Evolutionary conservation across 2,113 vertebrate genomes (phyloP), one percentile per base, ranked within the genome.

Genomic region (Aegithalos caudatus): DNA sequence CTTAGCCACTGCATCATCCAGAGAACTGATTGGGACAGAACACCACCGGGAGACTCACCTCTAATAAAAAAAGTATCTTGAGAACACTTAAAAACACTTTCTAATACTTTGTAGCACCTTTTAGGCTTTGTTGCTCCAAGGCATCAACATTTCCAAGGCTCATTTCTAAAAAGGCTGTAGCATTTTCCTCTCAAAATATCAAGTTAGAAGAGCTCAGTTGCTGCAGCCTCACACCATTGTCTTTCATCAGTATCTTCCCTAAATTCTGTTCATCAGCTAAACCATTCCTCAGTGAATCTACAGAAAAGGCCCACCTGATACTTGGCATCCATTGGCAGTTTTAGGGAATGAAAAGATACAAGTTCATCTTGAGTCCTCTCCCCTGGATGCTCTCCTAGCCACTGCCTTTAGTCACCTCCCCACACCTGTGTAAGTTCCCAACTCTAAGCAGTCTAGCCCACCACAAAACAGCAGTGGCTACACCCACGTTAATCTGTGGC

Each of bases 251-350:
- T 7, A 42, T 12, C 53, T 48, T 44, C 35, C 40, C 54, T 16
- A 69, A 60, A 65, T 65, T 37, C 24, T 16, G 42, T 20, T 38
- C 1, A 1, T 27, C 28, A 57, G 42, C 42, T 50, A 69, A 70
- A 54, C 33, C 27, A 23, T 27, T 22, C 31, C 56, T 48, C 35
- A 22, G 44, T 0, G 0, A 54, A 71, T 10, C 42, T 21, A 48
- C 73, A 53, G 58, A 42, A 42, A 42, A 42, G 40, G 9, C 51
- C 23, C 3, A 2, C 14, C 4, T 27, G n/a, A 33, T 57, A 44
- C 28, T 65, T 1, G 1, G 27, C 21, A 27, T 23, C 47, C 53
- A 18, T 14, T 6, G 25, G 25, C 47, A 35, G 8, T 24, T 89
- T 40, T 23, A 83, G 25, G 38, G 35, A 67, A 44, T 4, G 10